phyloP scores from a whole-genome alignment of 2,797 vertebrate species.

The Tolypeutes matacus region DNA sequence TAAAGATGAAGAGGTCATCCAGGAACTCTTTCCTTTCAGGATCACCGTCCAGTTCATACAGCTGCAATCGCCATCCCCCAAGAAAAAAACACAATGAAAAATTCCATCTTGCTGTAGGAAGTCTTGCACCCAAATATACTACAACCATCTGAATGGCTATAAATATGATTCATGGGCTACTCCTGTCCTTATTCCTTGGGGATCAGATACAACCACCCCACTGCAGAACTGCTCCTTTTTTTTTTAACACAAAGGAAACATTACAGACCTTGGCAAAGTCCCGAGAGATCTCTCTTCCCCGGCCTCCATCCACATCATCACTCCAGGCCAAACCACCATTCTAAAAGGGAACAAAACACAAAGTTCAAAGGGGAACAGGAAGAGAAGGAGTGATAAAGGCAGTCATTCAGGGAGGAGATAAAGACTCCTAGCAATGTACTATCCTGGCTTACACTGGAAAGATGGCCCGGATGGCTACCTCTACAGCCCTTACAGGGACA shows the following conservation, averaged over 20 bases:
- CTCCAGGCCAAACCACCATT: conserved; percentile 92
- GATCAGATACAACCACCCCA: background rate
- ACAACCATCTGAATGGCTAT: background rate
- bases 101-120: background rate
- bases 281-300: conserved; percentile 95
- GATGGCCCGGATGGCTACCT: background rate
- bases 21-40: conserved; percentile 91
- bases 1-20: conserved; percentile 91
- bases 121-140: background rate
- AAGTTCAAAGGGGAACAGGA: conserved; percentile 13
- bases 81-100: conserved; percentile 57
- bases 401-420: background rate
- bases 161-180: background rate
- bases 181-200: background rate
- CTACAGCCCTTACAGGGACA: background rate
- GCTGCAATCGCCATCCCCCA: conserved; percentile 80
- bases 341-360: conserved; percentile 85
- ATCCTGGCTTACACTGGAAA: background rate
- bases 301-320: conserved; percentile 93
- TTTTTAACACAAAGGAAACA: conserved; percentile 28
- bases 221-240: background rate
- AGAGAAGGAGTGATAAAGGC: background rate
- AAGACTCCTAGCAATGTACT: background rate
- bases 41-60: conserved; percentile 91
- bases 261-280: conserved; percentile 97